phyloP scores from a whole-genome alignment of 2,888 invertebrate species.

The Thecocarcelia acutangulata region DNA sequence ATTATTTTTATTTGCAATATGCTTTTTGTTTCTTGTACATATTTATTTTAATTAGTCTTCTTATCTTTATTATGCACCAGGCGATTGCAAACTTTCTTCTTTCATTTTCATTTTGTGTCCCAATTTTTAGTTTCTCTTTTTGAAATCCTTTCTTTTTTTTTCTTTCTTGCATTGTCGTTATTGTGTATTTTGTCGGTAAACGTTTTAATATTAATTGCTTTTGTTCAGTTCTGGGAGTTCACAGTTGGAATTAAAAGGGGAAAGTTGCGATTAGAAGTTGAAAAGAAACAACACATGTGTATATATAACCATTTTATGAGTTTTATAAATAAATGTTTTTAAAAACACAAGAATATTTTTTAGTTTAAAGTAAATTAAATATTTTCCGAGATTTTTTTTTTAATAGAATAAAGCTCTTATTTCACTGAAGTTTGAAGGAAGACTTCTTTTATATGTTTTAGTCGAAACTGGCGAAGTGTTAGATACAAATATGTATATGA shows the following conservation, averaged over 20 bases:
- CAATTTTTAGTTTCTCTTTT: conserved; percentile 32
- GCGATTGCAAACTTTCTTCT: conserved; percentile 49
- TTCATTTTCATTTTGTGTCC: conserved; percentile 42
- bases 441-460: too few species aligned
- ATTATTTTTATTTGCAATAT: background rate
- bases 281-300: background rate
- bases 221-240: conserved; percentile 50
- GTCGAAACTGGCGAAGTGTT: too few species aligned
- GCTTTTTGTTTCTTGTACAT: conserved; percentile 24
- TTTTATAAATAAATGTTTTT: too few species aligned
- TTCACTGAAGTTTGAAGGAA: too few species aligned
- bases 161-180: conserved; percentile 1
- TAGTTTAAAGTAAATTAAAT: too few species aligned
- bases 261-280: conserved; percentile 17
- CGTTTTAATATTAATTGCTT: conserved; percentile 61
- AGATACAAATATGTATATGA: too few species aligned
- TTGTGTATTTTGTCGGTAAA: conserved; percentile 48
- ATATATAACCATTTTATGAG: too few species aligned
- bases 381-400: too few species aligned
- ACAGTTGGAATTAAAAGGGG: conserved; percentile 41
- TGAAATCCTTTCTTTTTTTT: background rate
- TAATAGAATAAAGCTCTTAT: too few species aligned
- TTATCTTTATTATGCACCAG: conserved; percentile 64
- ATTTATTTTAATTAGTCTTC: conserved; percentile 62
- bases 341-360: too few species aligned